Evolutionary conservation across 2,888 invertebrate species (phyloP), one percentile per base, ranked within the genome.

Genomic region (Folsomia candida): DNA sequence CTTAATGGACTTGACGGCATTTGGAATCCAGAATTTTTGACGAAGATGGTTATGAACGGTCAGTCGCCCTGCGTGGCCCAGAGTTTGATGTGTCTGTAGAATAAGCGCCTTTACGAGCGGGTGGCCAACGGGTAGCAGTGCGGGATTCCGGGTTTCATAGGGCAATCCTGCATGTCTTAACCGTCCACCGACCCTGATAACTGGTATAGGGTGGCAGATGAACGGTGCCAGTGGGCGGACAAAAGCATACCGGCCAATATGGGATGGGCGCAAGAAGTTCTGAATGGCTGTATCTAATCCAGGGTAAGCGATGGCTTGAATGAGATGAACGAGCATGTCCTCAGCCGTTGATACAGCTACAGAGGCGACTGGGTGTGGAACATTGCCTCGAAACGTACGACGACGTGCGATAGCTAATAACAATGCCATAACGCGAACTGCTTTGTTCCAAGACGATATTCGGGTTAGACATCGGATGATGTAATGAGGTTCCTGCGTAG

Each of bases 171-270:
- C 9, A 20, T 22, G 3, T 2, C 28, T 24, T 20, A 66, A n/a
- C 1, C 72, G 64, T 54, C 72, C 72, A n/a, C 72, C 72, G 0
- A 72, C 59, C 0, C 64, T 57, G 9, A 70, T 20, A 0, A 69
- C 26, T 1, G 51, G 37, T n/a, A n/a, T n/a, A 25, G 67, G 66
- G 1, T 26, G 24, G 1, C 54, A 67, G 18, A 70, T 11, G 22
- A 72, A 72, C 6, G 58, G 87, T 0, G 2, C 3, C 14, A 87
- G 70, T 85, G 84, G 54, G 1, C 22, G 27, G 14, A 68, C 25
- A 4, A 6, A 11, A 1, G 25, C 24, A 54, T 63, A 28, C 14
- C 54, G 22, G 6, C 20, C 9, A 27, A 9, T 25, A 11, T 60
- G 22, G n/a, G 25, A 9, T 9, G 9, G 9, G 9, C 6, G 22